phyloP scores from a whole-genome alignment of 2,888 invertebrate species.

The Mycogona germanica region DNA sequence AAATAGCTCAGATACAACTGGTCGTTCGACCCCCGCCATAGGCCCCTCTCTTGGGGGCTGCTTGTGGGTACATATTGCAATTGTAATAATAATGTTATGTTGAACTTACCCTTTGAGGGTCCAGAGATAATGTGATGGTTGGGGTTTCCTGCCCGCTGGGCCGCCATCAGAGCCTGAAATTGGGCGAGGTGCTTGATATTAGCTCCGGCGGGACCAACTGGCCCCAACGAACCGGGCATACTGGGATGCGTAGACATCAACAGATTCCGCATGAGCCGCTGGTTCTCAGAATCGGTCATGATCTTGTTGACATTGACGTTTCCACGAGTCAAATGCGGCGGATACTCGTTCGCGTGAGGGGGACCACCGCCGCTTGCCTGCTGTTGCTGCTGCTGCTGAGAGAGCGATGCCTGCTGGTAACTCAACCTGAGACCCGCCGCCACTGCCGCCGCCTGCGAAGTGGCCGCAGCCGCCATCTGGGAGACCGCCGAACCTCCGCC shows the following conservation, averaged over 20 bases:
- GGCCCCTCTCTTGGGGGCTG: no score
- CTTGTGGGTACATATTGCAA: no score
- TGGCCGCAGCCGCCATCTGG: background rate
- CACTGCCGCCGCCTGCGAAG: background rate
- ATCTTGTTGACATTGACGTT: no score
- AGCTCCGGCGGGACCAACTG: no score
- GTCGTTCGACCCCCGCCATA: no score
- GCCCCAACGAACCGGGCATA: no score
- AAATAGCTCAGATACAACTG: no score
- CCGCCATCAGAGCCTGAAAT: background rate
- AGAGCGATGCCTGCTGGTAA: background rate
- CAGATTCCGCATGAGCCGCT: no score
- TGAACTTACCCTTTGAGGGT: background rate
- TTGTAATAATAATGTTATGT: no score
- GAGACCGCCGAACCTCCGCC: no score
- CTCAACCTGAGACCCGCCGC: background rate
- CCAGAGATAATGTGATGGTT: background rate
- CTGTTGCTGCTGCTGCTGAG: background rate
- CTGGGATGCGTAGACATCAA: background rate
- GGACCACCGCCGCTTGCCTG: background rate
- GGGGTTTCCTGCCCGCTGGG: background rate
- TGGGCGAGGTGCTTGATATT: background rate
- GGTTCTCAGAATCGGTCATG: no score
- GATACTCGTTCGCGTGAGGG: background rate
- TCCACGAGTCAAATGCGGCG: background rate